Evolutionary conservation across 2,888 invertebrate genomes (phyloP).

Genomic region (Volucella zonaria): DNA sequence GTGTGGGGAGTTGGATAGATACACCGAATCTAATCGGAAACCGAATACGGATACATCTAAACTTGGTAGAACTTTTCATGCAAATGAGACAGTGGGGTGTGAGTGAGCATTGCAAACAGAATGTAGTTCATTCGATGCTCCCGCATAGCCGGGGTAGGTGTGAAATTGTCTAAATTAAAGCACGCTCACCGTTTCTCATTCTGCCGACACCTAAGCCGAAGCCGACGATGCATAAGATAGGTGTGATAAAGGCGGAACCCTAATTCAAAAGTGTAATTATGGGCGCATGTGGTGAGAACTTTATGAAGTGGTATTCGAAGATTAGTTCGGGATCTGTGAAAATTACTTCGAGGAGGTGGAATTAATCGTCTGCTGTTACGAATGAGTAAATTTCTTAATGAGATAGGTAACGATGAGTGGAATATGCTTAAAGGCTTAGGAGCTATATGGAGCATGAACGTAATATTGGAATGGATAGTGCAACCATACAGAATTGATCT

Average conservation of each 20-base stretch:
- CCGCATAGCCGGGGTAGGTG: slow-evolving; percentile 30
- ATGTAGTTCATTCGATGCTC: slow-evolving; percentile 28
- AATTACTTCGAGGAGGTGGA: slow-evolving; percentile 3
- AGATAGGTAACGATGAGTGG: background rate
- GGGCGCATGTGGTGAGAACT: slow-evolving; percentile 7
- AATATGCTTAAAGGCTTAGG: background rate
- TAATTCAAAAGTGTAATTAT: slow-evolving; percentile 19
- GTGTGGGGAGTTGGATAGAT: slow-evolving; percentile 34
- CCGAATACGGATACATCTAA: slow-evolving; percentile 46
- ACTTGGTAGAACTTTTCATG: slow-evolving; percentile 27
- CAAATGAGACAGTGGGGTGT: slow-evolving; percentile 40
- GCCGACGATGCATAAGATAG: background rate
- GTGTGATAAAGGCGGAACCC: background rate
- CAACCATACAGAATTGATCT: no score
- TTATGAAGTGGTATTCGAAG: slow-evolving; percentile 42
- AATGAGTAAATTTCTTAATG: slow-evolving; percentile 12
- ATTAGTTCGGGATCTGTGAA: slow-evolving; percentile 13
- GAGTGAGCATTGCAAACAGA: slow-evolving; percentile 7
- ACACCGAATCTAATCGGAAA: background rate
- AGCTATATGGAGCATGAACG: background rate
- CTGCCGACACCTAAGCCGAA: no score
- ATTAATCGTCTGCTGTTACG: slow-evolving; percentile 19
- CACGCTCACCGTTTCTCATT: background rate
- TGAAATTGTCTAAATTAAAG: slow-evolving; percentile 51
- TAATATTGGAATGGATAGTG: background rate